phyloP scores from a whole-genome alignment of 30 jellyfish, hydroid and myxozoan genomes.

The Hydra vulgaris region DNA sequence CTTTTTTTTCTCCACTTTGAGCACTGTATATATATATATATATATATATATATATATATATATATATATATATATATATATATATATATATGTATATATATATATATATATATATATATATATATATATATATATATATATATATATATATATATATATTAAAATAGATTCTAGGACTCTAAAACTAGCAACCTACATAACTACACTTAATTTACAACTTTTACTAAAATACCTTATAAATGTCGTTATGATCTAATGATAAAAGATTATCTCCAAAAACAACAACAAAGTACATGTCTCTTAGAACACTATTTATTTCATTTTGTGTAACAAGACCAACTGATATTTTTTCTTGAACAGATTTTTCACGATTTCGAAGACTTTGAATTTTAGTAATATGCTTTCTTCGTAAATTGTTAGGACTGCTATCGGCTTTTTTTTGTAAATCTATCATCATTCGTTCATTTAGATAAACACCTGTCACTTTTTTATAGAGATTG shows the following conservation, averaged over 20 bases:
- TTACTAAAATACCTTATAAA: conserved; percentile 19
- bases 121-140: too few species aligned
- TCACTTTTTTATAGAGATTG: conserved; percentile 13
- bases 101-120: too few species aligned
- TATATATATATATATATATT: too few species aligned
- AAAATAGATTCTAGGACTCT: too few species aligned
- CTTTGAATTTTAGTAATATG: conserved; percentile 11
- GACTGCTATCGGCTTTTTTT: conserved; percentile 11
- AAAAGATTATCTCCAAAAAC: background rate
- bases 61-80: too few species aligned
- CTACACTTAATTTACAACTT: too few species aligned
- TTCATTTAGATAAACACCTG: conserved; percentile 7
- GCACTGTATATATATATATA: too few species aligned
- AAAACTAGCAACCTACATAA: too few species aligned
- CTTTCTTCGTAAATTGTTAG: conserved; percentile 14
- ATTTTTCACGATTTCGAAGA: conserved; percentile 18
- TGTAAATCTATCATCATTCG: conserved; percentile 21
- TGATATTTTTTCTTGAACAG: conserved; percentile 24
- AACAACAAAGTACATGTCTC: conserved; percentile 34
- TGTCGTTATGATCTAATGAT: conserved; percentile 9
- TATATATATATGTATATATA: too few species aligned
- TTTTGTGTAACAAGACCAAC: conserved; percentile 7
- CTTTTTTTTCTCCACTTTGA: too few species aligned
- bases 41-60: too few species aligned
- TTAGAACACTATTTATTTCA: conserved; percentile 19